Base-by-base conservation (phyloP, 2,113 vertebrate genomes). In the Chamaetylas fuelleborni region DNA sequence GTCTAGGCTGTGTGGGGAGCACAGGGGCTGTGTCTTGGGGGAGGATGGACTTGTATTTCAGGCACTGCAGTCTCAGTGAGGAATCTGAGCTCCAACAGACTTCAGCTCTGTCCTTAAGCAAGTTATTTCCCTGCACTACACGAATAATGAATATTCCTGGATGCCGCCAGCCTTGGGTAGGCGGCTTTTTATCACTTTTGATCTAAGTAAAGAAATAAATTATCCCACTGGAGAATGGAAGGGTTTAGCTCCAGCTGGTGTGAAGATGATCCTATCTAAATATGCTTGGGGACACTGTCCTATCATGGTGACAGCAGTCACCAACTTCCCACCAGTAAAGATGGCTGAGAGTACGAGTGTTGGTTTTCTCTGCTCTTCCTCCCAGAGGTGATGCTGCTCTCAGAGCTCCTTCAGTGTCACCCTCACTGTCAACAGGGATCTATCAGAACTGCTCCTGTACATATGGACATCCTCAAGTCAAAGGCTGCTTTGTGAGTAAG, bases 171-270 rank as follows among this genome's bases (percentile, higher is more conserved):
- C 42, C 74, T 65, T 19, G 57, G 60, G 89, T 76, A 93, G 94
- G 95, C 38, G 19, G 65, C 85, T 73, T 78, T 81, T 88, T 92
- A 92, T 96, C 82, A 33, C 77, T 77, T 74, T 53, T 83, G 56
- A 96, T 97, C 85, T 94, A 60, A 78, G 73, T 38, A 82, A 95
- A 92, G 84, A 91, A 93, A 83, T 54, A 90, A 88, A 90, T 81
- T 64, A 84, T 50, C 57, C 67, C 73, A 26, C 34, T 84, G 85
- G 54, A 82, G 81, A 92, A 74, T 6, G 11, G 54, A 81, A 76
- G 69, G 62, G 38, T 77, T 57, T 88, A 56, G 24, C 14, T 33
- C 34, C 50, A 1, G 43, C 60, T 80, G 43, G 51, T 48, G 85
- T 80, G 87, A 79, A 81, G 81, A 74, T 0, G 1, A 53, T 65